These are phyloP conservation scores for Mythimna loreyi DNA, from an alignment of 2,888 invertebrate species.

Conservation along the genomic window DNA sequence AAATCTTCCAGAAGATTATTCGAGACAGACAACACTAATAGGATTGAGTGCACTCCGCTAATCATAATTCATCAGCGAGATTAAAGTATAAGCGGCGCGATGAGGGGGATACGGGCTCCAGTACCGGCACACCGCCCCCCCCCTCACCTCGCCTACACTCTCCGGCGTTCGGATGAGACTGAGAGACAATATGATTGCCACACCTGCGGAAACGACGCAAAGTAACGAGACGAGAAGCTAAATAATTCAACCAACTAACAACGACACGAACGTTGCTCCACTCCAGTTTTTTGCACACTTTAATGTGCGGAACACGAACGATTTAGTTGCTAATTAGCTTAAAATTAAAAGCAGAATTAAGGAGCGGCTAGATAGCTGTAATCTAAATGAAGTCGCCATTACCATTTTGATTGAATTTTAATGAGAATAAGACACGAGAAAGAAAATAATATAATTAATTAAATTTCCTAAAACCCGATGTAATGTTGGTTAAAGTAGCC, in stretches of 20 bases:
- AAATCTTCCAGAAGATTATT: conserved; percentile 78
- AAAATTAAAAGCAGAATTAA: conserved; percentile 49
- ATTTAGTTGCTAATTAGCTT: conserved; percentile 58
- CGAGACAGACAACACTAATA: conserved; percentile 83
- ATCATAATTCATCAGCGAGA: conserved; percentile 91
- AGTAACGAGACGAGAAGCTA: conserved; percentile 89
- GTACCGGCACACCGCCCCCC: conserved; percentile 40
- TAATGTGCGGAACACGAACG: conserved; percentile 52
- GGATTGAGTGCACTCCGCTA: conserved; percentile 90
- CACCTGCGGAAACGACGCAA: conserved; percentile 89
- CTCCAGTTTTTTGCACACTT: conserved; percentile 56
- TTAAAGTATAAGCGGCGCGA: conserved; percentile 88
- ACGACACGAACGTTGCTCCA: conserved; percentile 76
- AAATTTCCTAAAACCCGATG: conserved; percentile 27
- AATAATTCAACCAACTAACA: conserved; percentile 87
- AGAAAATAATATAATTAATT: conserved; percentile 46
- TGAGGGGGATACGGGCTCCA: conserved; percentile 70
- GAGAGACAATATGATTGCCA: conserved; percentile 89
- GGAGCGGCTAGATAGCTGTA: conserved; percentile 39
- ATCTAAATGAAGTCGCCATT: conserved; percentile 47
- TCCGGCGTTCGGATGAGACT: conserved; percentile 71
- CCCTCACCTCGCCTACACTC: conserved; percentile 40
- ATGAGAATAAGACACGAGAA: conserved; percentile 49
- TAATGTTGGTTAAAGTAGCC: conserved; percentile 29
- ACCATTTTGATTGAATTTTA: conserved; percentile 50